Conservation (phyloP, 2,797 vertebrate genomes). For the Uromys caudimaculatus region DNA sequence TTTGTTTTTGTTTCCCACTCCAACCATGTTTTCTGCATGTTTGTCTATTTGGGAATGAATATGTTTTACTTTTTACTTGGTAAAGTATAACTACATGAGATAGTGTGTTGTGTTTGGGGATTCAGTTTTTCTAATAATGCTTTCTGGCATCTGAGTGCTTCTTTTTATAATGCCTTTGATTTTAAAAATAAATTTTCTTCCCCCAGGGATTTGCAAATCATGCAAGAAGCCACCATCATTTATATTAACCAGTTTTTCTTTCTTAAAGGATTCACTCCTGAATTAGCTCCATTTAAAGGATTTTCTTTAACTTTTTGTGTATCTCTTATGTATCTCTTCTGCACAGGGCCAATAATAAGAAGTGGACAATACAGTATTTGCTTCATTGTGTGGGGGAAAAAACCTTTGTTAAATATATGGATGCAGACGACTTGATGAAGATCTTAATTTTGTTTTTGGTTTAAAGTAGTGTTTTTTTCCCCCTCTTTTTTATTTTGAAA, state of each 20-base stretch:
- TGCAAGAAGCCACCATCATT: constrained; percentile 90
- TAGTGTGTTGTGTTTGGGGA: constrained; percentile 57
- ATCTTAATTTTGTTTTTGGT: constrained; percentile 99
- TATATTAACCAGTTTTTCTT: constrained; percentile 92
- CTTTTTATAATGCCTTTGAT: constrained; percentile 86
- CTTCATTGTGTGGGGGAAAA: constrained; percentile 99
- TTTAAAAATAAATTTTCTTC: constrained; percentile 89
- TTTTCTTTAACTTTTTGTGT: constrained; percentile 99
- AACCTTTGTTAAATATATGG: constrained; percentile 99
- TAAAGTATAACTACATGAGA: constrained; percentile 77
- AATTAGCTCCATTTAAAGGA: constrained; percentile 91
- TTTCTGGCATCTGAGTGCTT: constrained; percentile 86
- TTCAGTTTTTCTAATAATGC: constrained; percentile 69
- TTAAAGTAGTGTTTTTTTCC: constrained; percentile 92
- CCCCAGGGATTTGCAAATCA: constrained; percentile 91
- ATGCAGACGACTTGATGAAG: constrained; percentile 99
- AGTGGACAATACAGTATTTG: constrained; percentile 99
- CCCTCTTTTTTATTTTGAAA: constrained; percentile 88
- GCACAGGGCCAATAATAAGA: constrained; percentile 99
- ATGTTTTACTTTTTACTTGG: constrained; percentile 84
- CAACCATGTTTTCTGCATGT: constrained; percentile 86
- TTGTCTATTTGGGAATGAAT: constrained; percentile 87
- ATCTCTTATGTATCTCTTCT: constrained; percentile 99
- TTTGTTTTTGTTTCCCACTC: constrained; percentile 30
- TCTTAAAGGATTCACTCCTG: constrained; percentile 93